Evolutionary conservation across 2,113 vertebrate species (phyloP), one percentile per base, ranked within the genome.

Genomic region (Athene noctua): DNA sequence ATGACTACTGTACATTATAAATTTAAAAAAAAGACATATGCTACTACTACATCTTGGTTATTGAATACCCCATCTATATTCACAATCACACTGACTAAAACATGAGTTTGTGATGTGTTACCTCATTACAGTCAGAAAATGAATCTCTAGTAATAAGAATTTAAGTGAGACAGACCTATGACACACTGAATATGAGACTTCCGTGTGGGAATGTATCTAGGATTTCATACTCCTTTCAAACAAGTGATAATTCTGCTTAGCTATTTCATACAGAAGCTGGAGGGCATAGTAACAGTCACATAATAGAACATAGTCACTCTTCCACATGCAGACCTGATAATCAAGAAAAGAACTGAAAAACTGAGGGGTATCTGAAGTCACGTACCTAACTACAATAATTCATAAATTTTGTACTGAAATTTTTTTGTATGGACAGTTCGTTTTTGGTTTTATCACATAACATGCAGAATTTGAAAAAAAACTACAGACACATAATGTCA

Each of bases 41-140:
- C 58, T 95, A 85, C 92, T 94, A 96, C 80, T 87, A 30, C 29
- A 68, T 73, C 92, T 95, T 92, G 74, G 72, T 86, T 89, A 61
- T 80, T 87, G 95, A 97, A 86, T 36, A 91, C 36, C 52, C 59
- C 30, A 68, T 95, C 95, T 92, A 66, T 77, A 95, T 82, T 82
- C 95, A 95, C 74, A 91, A 42, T 92, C 95, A 95, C 97, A 95
- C 96, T 97, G 91, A 96, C 92, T 97, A 94, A 96, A 95, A 97
- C 94, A 97, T 95, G 92, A 97, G 95, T 95, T 95, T 94, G 80
- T 91, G 86, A 97, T 95, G 92, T 89, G 96, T 86, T 97, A 92
- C 86, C 84, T 95, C 92, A 94, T 87, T 85, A 85, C 66, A 85
- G 86, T 26, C 46, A 96, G 83, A 90, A 95, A 92, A 95, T 27